phyloP scores from a whole-genome alignment of 2,888 invertebrate species.

The Scaptodrosophila latifasciaeformis region DNA sequence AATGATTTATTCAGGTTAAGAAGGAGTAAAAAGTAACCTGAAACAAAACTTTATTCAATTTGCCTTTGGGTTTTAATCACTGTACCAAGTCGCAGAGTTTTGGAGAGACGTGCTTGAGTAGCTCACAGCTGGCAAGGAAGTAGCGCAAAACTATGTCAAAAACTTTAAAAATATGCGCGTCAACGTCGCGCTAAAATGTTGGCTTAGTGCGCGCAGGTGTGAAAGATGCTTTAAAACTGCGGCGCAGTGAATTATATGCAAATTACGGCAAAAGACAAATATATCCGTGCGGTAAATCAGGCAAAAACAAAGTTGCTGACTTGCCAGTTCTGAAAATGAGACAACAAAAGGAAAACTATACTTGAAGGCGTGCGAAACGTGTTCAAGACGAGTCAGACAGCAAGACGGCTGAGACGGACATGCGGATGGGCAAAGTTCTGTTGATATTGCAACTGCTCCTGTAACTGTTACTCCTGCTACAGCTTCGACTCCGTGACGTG shows the following conservation, averaged over 20 bases:
- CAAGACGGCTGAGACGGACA: not conserved
- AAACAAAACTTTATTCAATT: no score
- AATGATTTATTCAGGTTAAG: no score
- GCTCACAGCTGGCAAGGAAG: conserved; percentile 25
- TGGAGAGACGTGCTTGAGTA: conserved; percentile 57
- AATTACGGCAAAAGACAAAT: conserved; percentile 63
- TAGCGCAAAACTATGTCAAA: conserved; percentile 59
- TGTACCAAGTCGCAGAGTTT: not conserved
- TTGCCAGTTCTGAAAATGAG: conserved; percentile 24
- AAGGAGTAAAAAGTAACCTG: no score
- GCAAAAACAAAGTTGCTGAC: conserved; percentile 35
- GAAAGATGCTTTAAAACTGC: conserved; percentile 54
- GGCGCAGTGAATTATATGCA: conserved; percentile 60
- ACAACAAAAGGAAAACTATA: conserved; percentile 50
- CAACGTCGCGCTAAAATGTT: conserved; percentile 40
- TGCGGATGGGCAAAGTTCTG: not conserved
- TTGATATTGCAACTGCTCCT: conserved; percentile 14
- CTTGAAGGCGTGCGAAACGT: conserved; percentile 60
- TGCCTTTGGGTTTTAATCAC: not conserved
- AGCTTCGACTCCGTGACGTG: conserved; percentile 3
- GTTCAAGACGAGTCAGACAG: conserved; percentile 52
- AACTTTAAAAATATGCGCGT: conserved; percentile 63
- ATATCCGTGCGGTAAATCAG: conserved; percentile 64
- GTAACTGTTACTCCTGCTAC: not conserved
- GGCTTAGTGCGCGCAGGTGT: conserved; percentile 45